Evolutionary conservation across 2,797 vertebrate species (phyloP), one percentile per base, ranked within the genome.

Genomic region (Tenualosa thibaudeaui): DNA sequence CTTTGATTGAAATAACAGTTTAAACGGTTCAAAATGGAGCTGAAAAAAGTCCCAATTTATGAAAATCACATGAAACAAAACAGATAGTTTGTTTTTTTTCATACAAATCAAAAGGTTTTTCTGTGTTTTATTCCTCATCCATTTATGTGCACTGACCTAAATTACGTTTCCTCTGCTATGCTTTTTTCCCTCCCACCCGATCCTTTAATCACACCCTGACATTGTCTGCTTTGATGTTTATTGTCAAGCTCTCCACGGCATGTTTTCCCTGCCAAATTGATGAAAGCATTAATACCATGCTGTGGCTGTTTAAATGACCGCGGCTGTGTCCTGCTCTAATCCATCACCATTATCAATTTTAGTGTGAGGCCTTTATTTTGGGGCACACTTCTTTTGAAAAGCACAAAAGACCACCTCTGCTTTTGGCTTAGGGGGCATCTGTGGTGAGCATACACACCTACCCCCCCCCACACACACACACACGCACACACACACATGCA

Each of bases 281-380:
- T 86, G 84, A 86, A 83, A 88, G 86, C 83, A 81, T 60, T 84
- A 87, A 65, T 50, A 12, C 54, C 82, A 81, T 83, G 85, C 51
- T 86, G 83, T 87, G 81, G 75, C 84, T 87, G 87, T 85, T 84
- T 87, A 88, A 85, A 88, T 86, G 84, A 86, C 85, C 85, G 81
- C 84, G 85, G 86, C 81, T 81, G 83, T 84, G 83, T 7, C 82
- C 53, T 2, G 56, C 81, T 90, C 26, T 37, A 68, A 68, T 68
- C 62, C 62, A 68, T 37, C 62, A 68, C 24, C 62, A 68, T 68
- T 26, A 37, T 88, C 87, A 86, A 84, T 85, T 85, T 83, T 71
- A 68, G 84, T 83, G 65, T 86, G 82, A 83, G 85, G 86, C 86
- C 84, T 87, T 81, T 83, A 82, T 68, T 62, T 71, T 81, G 60